Evolutionary conservation across 2,113 vertebrate genomes (phyloP).

Genomic region (Anthoscopus minutus): DNA sequence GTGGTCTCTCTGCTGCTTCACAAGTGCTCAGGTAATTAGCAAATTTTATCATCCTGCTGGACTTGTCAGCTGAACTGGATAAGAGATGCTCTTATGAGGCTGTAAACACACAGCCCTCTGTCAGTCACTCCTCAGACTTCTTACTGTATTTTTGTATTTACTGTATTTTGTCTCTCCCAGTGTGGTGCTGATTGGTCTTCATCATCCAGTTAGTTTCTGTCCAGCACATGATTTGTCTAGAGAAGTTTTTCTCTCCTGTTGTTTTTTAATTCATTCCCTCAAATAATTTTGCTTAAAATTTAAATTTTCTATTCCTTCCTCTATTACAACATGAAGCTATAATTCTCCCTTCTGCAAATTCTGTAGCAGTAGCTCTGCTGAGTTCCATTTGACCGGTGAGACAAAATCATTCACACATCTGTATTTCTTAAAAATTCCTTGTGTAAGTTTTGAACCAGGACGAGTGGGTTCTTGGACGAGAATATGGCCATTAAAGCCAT

Average conservation of each 20-base stretch:
- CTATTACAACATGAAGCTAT: neutral
- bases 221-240: neutral
- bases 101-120: neutral
- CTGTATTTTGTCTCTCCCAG: neutral
- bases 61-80: neutral
- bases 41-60: constrained; percentile 5
- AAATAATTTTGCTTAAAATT: neutral
- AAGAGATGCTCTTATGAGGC: neutral
- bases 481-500: neutral
- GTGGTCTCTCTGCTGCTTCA: neutral
- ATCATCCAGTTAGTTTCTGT: neutral
- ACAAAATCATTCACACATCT: neutral
- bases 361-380: neutral
- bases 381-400: neutral
- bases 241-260: neutral
- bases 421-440: neutral
- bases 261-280: neutral
- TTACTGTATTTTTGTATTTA: neutral
- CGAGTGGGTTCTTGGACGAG: neutral
- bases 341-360: neutral
- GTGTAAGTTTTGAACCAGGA: neutral
- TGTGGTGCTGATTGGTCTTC: neutral
- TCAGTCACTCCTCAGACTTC: neutral
- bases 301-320: neutral
- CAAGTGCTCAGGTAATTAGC: neutral